Percentiles rank a stretch among this genome's conserved stretches.
Conservation (phyloP, 2,888 invertebrate species). For the Coelinius sp. region DNA sequence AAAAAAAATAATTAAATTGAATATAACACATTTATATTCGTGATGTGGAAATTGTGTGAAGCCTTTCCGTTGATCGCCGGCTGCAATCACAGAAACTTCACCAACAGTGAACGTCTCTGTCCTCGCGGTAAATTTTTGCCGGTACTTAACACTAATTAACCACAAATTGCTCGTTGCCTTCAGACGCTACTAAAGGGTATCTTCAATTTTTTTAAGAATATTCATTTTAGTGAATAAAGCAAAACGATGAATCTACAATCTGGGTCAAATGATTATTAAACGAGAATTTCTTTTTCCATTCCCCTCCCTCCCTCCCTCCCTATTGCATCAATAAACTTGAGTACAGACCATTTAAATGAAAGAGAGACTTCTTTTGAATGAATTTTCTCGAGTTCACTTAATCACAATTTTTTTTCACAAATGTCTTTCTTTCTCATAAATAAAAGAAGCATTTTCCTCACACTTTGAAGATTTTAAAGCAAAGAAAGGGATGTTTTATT, state of each 20-base stretch:
- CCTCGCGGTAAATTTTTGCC: constrained; percentile 17
- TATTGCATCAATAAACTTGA: not conserved
- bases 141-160: constrained; percentile 35
- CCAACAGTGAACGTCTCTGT: constrained; percentile 30
- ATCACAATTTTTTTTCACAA: not conserved
- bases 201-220: constrained; percentile 12
- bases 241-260: not conserved
- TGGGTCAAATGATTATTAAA: not conserved
- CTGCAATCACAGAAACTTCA: not conserved
- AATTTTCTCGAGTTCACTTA: not conserved
- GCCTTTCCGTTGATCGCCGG: not conserved
- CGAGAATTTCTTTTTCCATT: not conserved
- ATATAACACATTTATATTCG: not conserved
- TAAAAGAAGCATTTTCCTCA: not conserved
- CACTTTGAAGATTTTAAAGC: not conserved
- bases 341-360: not conserved
- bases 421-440: not conserved
- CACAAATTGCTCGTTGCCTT: constrained; percentile 31
- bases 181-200: not conserved
- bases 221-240: not conserved
- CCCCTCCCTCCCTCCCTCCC: not conserved
- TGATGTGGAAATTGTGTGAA: constrained; percentile 20
- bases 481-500: not conserved
- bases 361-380: not conserved
- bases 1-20: constrained; percentile 1